Base-by-base conservation (phyloP, 2,888 invertebrate genomes). In the Agrochola lota region DNA sequence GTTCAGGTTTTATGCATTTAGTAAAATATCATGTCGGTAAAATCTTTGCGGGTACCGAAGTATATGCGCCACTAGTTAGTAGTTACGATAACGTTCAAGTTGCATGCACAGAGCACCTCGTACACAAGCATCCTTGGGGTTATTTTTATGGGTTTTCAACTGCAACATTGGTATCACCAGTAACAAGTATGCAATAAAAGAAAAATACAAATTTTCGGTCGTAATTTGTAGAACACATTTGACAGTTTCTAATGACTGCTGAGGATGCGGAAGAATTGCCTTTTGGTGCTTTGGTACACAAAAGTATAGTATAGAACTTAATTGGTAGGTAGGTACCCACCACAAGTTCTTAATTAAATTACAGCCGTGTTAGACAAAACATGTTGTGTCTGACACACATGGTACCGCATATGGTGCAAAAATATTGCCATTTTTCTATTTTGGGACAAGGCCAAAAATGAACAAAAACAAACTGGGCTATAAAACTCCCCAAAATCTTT, bases 401-500 rank as follows among this genome's bases (percentile, higher is more conserved):
- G 46, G 15, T 5, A 46, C 55, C 55, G n/a, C n/a, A n/a, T 57
- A 57, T 17, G 26, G 15, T 59, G 17, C 26, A 59, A 30, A 59
- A 7, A 17, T 15, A 59, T 17, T 60, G 20, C 8, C 11, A 12
- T 23, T 8, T 62, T 0, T 49, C 35, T 55, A 35, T 69, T 68
- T 67, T 15, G 1, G 30, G 2, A 71, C 40, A 30, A 59, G 26
- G 15, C 6, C 15, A 5, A 26, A 70, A 70, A 15, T 6, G 0
- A n/a, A 52, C n/a, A 67, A 49, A 66, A 57, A 52, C 35, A 70
- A 49, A 69, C 0, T 69, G 4, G 15, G 15, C 20, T 64, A 80
- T 71, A 75, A 80, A 75, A 57, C 26, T 70, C 12, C 40, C 55
- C 4, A 83, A 83, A 71, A 59, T 35, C 17, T 35, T 20, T n/a